Base-by-base conservation (phyloP, 2,113 vertebrate genomes). In the Zapornia atra region DNA sequence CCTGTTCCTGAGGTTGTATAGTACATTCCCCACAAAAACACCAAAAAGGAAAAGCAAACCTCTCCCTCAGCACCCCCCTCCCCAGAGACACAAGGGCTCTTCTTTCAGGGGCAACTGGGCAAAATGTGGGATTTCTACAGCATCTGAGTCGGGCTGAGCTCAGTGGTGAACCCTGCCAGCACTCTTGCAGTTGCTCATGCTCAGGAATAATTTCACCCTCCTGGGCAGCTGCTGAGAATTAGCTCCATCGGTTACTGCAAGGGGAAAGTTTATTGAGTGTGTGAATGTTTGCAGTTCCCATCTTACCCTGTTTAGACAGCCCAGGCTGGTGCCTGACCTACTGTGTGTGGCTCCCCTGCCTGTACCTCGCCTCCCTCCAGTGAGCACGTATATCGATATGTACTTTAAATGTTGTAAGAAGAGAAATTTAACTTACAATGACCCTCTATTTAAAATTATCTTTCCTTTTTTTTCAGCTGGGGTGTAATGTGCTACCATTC, bases 101-200 rank as follows among this genome's bases (percentile, higher is more conserved):
- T 56, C 0, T 0, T 34, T 42, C 48, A 31, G 50, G 40, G 25
- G 12, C 28, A 13, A 42, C 33, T 25, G 61, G 42, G 34, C 11
- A 34, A 69, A 51, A 53, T 22, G 3, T 2, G 29, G 38, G 48
- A 19, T 79, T 79, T 36, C 10, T 12, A 11, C 3, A 25, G 54
- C 7, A 51, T 26, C 22, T 7, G 85, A 36, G 60, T 33, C 48
- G 12, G 40, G 68, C 34, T 40, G 53, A 66, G 46, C 38, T 61
- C 15, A 1, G 20, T 0, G 3, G 18, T 33, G 72, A 63, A 31
- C 60, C 56, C 61, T 75, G 80, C 46, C 48, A 50, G 54, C 25
- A 13, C 61, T 31, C 60, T 20, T n/a, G 54, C 61, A n/a, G 12
- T 50, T 60, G 28, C 73, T 72, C 34, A 11, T 11, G 42, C 80